Evolutionary conservation across 2,888 invertebrate species (phyloP), one percentile per base, ranked within the genome.

Genomic region (Drosophila fungiperda): DNA sequence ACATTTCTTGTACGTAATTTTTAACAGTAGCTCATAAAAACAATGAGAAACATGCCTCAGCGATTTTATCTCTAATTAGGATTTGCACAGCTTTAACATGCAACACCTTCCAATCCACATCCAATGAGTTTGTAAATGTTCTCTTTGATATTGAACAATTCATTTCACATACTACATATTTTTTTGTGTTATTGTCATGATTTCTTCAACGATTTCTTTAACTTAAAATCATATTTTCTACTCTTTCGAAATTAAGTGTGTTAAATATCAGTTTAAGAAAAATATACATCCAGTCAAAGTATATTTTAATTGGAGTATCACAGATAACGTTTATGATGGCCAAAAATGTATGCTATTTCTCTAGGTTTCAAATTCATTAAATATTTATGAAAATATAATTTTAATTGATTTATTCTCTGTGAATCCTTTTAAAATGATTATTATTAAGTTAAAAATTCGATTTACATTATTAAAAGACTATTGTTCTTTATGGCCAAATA

Each of bases 1-100:
- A 55, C 76, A 81, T 83, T 73, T 87, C 68, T 57, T 55, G 72
- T 65, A 88, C 88, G 90, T 85, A 83, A 88, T 83, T 89, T 78
- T 72, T 36, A 72, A 64, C 85, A 76, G 89, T 82, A 81, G 80
- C 82, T 78, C 80, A 75, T 76, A 80, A 80, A 78, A 40, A 79
- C 68, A 57, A 32, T 23, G 52, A 26, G 29, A 42, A 67, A 69
- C 76, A 75, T 53, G 81, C 32, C 52, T 6, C 42, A 72, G 29
- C 73, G 61, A 68, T 73, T 60, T 29, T 20, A 53, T 3, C 62
- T 73, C 73, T 73, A 78, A 81, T 78, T 81, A 78, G 73, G 59
- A 48, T 15, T 20, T 45, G 45, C 45, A 45, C 23, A 45, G 45
- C 45, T 45, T 8, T 4, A 15, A 15, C 23, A 23, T 15, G 45